Evolutionary conservation across 2,113 vertebrate genomes (phyloP), one percentile per base, ranked within the genome.

Genomic region (Phalacrocorax aristotelis): DNA sequence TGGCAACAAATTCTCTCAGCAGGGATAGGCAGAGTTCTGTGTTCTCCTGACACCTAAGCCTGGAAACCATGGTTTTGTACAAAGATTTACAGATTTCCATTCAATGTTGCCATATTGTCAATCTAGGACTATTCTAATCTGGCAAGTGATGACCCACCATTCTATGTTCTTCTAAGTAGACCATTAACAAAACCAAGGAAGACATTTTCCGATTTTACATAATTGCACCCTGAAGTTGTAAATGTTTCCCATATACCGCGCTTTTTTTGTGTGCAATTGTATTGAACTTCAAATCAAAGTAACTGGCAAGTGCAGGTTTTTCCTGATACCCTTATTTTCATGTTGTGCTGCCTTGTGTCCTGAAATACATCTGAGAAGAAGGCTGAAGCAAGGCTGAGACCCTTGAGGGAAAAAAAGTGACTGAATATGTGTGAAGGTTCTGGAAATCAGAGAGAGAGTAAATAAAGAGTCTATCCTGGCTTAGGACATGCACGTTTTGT

Each of bases 401-500:
- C 89, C 65, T 93, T 95, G 48, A 96, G 49, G 78, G 80, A 97
- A 97, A 42, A 42, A 80, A 94, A 76, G 30, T 30, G 60, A 85
- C 64, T 85, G 49, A 46, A 87, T 55, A 26, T 57, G 17, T 61
- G 18, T 95, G 46, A 94, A 52, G 86, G 5, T 93, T 97, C 89
- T 71, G n/a, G 71, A 97, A 90, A 46, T 46, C 44, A 46, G 44
- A 46, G 44, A 7, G 44, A 44, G 42, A 46, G 44, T 46, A 46
- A 17, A 46, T 74, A 90, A 96, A 96, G 55, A 93, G 80, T 96
- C 52, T 81, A 34, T 93, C 69, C 82, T 87, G 79, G 9, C 40
- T 94, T 55, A 82, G 80, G 77, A 79, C 65, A 55, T 17, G 44
- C 93, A 89, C 26, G 66, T 95, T 96, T 96, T 94, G 97, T 91